Base-by-base conservation (phyloP, 2,888 invertebrate species). In the Drosophila atroscutellata region DNA sequence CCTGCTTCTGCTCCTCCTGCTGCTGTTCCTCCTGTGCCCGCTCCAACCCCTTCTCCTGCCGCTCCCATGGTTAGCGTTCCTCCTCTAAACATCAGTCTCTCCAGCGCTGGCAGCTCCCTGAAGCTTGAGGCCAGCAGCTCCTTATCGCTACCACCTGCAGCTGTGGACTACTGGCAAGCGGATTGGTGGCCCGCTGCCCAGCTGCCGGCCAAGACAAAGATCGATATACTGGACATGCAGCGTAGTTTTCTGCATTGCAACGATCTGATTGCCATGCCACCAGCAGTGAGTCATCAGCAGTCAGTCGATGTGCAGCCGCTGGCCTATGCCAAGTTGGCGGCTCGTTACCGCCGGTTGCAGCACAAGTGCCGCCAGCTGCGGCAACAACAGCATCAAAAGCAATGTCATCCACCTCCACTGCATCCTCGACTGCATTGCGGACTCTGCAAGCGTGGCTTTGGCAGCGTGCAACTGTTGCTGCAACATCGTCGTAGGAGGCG, bases 31-130 rank as follows among this genome's bases (percentile, higher is more conserved):
- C 45, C 45, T 45, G 2, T 20, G 15, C 15, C 20, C 15, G 20
- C 13, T 1, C 4, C 39, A 20, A 20, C 11, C 4, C 11, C 20
- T 42, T 83, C 39, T 5, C 26, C 32, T 2, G n/a, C 37, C 0
- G 26, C 65, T 8, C 89, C 92, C 11, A 91, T 92, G 92, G 91
- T 92, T 0, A 90, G 82, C 20, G 72, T 92, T 26, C 92, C 92
- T 8, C 69, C 75, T 0, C 45, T 79, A 2, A 86, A 73, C 28
- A 52, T 81, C 7, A 72, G n/a, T 20, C 28, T 69, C 9, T n/a
- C 58, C 13, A 60, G 15, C 24, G 45, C 42, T 1, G 36, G 52
- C 15, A 77, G 52, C 36, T 61, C 80, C 0, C 69, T 83, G 0
- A 90, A 90, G 36, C 51, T 90, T 52, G 86, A 86, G 42, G 13